phyloP scores from a whole-genome alignment of 2,888 invertebrate genomes.

The Portevinia maculata region DNA sequence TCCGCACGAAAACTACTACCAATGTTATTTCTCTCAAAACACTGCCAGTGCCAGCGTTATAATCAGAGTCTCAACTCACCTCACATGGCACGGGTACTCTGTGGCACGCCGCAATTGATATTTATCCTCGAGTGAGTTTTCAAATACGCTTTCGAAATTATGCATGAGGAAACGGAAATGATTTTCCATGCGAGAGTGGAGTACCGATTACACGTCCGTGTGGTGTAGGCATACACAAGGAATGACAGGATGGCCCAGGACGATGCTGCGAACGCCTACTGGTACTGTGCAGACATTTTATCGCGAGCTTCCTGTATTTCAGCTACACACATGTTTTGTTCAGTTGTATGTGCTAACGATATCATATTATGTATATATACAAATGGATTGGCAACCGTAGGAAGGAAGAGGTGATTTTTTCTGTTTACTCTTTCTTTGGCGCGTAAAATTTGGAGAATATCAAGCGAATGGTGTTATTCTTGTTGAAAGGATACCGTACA shows the following conservation, averaged over 20 bases:
- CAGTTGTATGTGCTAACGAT: conserved; percentile 30
- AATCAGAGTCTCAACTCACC: not conserved
- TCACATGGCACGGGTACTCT: not conserved
- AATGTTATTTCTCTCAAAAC: not conserved
- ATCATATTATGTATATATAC: conserved; percentile 63
- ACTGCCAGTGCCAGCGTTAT: conserved; percentile 8
- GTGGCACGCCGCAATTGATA: conserved; percentile 36
- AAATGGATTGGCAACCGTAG: conserved; percentile 37
- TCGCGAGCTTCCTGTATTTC: not conserved
- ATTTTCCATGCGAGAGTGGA: conserved; percentile 54
- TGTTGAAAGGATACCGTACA: conserved; percentile 28
- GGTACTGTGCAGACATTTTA: conserved; percentile 7
- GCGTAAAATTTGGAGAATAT: conserved; percentile 1
- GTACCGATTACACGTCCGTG: conserved; percentile 50
- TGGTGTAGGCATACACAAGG: conserved; percentile 10
- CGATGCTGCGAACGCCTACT: not conserved
- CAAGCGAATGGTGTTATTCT: not conserved
- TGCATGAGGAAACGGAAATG: conserved; percentile 73
- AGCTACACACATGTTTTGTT: conserved; percentile 9
- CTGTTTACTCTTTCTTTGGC: not conserved
- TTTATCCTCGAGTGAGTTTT: conserved; percentile 66
- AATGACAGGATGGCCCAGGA: conserved; percentile 1
- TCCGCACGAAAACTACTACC: not conserved
- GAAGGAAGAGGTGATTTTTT: not conserved
- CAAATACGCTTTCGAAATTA: conserved; percentile 67